phyloP scores from a whole-genome alignment of 2,888 invertebrate genomes.

The Philonicus albiceps region DNA sequence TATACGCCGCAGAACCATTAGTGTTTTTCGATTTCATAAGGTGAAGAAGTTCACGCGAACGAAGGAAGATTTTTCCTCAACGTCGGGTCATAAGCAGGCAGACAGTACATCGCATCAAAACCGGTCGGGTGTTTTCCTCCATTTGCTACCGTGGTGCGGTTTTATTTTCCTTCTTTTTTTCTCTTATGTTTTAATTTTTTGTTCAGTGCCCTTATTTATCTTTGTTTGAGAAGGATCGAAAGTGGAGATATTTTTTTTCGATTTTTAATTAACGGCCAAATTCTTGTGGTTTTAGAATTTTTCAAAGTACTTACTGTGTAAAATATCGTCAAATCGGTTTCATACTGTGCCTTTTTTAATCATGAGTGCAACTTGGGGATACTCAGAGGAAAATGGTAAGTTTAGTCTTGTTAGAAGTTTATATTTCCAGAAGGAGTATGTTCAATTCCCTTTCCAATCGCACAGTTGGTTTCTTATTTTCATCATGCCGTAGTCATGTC shows the following conservation, averaged over 20 bases:
- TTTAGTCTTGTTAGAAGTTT: not conserved
- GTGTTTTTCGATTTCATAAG: not conserved
- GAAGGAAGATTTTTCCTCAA: not conserved
- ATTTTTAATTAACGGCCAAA: not conserved
- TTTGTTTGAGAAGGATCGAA: not conserved
- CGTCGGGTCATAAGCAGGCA: not conserved
- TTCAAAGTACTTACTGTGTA: not conserved
- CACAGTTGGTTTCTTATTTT: not conserved
- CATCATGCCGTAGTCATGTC: not conserved
- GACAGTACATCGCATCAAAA: not conserved
- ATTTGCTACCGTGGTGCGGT: not conserved
- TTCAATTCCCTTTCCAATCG: not conserved
- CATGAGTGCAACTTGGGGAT: slow-evolving; percentile 47
- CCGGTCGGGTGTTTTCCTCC: not conserved
- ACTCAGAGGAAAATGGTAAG: slow-evolving; percentile 48
- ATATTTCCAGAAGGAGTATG: not conserved
- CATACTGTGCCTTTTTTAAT: not conserved
- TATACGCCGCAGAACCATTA: not conserved
- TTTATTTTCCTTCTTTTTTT: not conserved
- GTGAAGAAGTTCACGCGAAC: not conserved
- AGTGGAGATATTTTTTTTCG: not conserved
- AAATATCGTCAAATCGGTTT: not conserved
- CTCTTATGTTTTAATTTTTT: not conserved
- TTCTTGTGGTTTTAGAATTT: not conserved
- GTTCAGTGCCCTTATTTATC: not conserved